Conservation (phyloP, 2,888 invertebrate species). For the Merodon equestris region DNA sequence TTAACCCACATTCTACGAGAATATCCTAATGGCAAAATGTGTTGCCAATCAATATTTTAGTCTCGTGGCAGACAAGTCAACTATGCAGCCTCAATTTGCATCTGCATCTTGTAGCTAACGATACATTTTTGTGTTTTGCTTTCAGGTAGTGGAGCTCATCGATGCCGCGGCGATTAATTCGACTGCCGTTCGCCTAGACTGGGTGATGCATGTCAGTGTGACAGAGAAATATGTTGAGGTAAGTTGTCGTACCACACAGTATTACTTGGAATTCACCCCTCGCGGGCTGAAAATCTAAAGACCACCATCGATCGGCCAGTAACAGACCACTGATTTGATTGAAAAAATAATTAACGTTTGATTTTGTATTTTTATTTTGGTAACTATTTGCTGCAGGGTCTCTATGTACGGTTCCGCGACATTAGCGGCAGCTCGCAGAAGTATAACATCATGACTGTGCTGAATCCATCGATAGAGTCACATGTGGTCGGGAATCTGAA, state of each 20-base stretch:
- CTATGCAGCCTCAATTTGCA: slow-evolving; percentile 3
- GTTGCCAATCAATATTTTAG: slow-evolving; percentile 24
- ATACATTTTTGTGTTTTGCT: slow-evolving; percentile 19
- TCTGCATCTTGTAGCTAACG: background rate
- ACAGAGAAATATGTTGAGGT: slow-evolving; percentile 79
- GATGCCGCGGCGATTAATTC: slow-evolving; percentile 81
- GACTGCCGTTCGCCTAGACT: slow-evolving; percentile 80
- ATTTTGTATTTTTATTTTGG: slow-evolving; percentile 70
- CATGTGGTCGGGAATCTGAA: slow-evolving; percentile 86
- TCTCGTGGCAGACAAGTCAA: slow-evolving; percentile 17
- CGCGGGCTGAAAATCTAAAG: slow-evolving; percentile 15
- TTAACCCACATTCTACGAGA: slow-evolving; percentile 57
- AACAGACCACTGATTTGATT: slow-evolving; percentile 21
- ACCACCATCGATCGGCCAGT: slow-evolving; percentile 26
- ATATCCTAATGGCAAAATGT: slow-evolving; percentile 45
- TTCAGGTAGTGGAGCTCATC: slow-evolving; percentile 85
- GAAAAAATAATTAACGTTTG: slow-evolving; percentile 61
- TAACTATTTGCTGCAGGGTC: slow-evolving; percentile 81
- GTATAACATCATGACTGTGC: slow-evolving; percentile 84
- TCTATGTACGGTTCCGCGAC: slow-evolving; percentile 84
- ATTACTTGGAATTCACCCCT: too few relatives aligned
- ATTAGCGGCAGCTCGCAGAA: slow-evolving; percentile 82
- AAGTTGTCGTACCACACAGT: slow-evolving; percentile 28
- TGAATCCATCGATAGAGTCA: slow-evolving; percentile 82
- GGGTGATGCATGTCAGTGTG: slow-evolving; percentile 79